Evolutionary conservation across 1,140 invertebrate species (phyloP).

Genomic region (Brachionus angularis): DNA sequence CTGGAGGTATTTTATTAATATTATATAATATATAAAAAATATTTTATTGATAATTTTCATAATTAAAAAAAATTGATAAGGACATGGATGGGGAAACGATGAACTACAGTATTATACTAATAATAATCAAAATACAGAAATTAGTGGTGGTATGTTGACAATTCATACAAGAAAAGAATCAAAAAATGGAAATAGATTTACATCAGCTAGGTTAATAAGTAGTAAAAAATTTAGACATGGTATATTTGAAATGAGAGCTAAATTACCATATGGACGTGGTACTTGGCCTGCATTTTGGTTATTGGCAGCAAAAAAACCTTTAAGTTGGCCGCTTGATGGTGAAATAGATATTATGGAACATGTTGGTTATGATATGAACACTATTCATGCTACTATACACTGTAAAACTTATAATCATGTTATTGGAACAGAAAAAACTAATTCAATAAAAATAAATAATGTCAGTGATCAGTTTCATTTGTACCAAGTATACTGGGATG

Average conservation of each 20-base stretch:
- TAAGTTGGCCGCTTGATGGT: constrained; percentile 44
- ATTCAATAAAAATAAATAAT: constrained; percentile 6
- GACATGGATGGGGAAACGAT: constrained; percentile 44
- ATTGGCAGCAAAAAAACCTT: not conserved
- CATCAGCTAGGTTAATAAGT: constrained; percentile 39
- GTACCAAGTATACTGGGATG: constrained; percentile 1
- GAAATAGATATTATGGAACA: constrained; percentile 46
- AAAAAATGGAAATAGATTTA: constrained; percentile 11
- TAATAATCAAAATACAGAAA: constrained; percentile 7
- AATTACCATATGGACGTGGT: constrained; percentile 39
- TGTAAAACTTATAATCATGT: not conserved
- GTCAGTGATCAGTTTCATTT: constrained; percentile 11
- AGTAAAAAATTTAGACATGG: constrained; percentile 33
- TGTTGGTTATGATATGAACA: constrained; percentile 18
- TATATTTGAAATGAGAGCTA: constrained; percentile 32
- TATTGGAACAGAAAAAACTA: not conserved
- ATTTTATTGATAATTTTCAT: no score
- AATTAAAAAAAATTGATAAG: no score
- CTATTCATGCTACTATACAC: constrained; percentile 24
- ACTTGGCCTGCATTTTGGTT: constrained; percentile 46
- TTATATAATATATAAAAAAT: no score
- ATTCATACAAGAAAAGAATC: constrained; percentile 21
- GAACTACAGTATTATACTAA: constrained; percentile 43
- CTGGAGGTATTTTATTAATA: not conserved
- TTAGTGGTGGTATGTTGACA: not conserved